These are phyloP conservation scores for Rhizoglyphus robini DNA, from an alignment of 1,140 invertebrate genomes.

Conservation along the genomic window DNA sequence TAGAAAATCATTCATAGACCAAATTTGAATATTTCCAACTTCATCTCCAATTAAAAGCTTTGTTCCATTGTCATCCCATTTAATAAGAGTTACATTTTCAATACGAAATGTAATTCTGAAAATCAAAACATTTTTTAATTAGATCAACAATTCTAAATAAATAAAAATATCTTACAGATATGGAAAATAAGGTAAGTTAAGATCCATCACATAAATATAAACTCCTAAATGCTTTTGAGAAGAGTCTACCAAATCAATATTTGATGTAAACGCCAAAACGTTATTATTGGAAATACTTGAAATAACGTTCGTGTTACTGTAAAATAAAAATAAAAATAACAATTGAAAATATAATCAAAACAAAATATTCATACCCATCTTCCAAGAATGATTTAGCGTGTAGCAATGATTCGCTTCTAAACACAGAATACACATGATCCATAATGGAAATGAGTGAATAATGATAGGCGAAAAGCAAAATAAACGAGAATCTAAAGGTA, in stretches of 20 bases:
- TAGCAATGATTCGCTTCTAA: conserved; percentile 17
- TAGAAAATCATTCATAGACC: conserved; percentile 56
- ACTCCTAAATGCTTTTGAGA: conserved; percentile 49
- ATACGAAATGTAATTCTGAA: conserved; percentile 35
- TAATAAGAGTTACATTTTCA: conserved; percentile 53
- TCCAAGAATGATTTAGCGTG: conserved; percentile 21
- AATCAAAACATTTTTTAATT: no score
- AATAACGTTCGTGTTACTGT: not conserved
- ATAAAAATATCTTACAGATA: conserved; percentile 44
- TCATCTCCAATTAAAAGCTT: conserved; percentile 59
- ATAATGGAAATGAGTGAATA: no score
- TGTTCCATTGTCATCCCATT: conserved; percentile 69
- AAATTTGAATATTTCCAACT: conserved; percentile 58
- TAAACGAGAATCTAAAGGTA: no score
- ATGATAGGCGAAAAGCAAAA: no score
- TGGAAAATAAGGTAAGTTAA: conserved; percentile 67
- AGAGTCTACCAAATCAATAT: conserved; percentile 49
- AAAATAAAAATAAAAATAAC: not conserved
- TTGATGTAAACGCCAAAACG: conserved; percentile 62
- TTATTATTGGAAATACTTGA: conserved; percentile 61
- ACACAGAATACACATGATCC: conserved; percentile 28
- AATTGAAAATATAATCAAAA: not conserved
- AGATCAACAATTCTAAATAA: not conserved
- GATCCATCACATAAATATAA: conserved; percentile 69
- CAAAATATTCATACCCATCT: conserved; percentile 16